Evolutionary conservation across 2,797 vertebrate species (phyloP), one percentile per base, ranked within the genome.

Genomic region (Sebastes taczanowskii): DNA sequence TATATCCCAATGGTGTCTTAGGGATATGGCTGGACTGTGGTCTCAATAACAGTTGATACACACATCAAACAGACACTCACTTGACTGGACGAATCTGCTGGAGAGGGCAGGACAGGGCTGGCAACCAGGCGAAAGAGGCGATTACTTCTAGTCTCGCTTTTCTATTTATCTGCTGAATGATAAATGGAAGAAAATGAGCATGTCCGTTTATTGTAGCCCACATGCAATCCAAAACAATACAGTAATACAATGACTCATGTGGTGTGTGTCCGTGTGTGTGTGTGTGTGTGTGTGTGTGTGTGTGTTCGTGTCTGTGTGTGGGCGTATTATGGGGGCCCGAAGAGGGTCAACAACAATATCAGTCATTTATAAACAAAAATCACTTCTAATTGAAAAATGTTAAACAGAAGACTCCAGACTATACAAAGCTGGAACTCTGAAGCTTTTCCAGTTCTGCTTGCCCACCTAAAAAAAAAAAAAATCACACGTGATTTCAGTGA

Each of bases 291-390:
- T 64, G 86, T 22, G 81, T 30, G 78, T 71, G 25, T 25, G 23
- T 23, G 23, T 23, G 23, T 23, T 83, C 38, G 38, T 42, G 38
- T 42, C 38, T 79, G 55, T 72, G 78, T 30, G 78, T 71, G 64
- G 67, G 79, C 20, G 67, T 81, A 86, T 70, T 83, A 81, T 84
- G 56, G 80, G 66, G 84, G 78, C 69, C 56, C 32, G 13, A 62
- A 84, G 52, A 74, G 49, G 75, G 74, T 88, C 84, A 61, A 89
- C 87, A 89, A 88, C 89, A 86, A 86, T 89, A 90, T 92, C 87
- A 77, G 75, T 88, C 85, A 80, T 83, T 89, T 83, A 82, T 74
- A 88, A 90, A 87, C 75, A 84, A 78, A 85, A 85, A 79, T 88
- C 77, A 64, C 68, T 86, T 74, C 53, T 88, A 90, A 92, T 90